Percentiles rank a stretch among this genome's conserved stretches.
phyloP scores from a whole-genome alignment of 2,888 invertebrate genomes.

The Drosophila fungiperda region DNA sequence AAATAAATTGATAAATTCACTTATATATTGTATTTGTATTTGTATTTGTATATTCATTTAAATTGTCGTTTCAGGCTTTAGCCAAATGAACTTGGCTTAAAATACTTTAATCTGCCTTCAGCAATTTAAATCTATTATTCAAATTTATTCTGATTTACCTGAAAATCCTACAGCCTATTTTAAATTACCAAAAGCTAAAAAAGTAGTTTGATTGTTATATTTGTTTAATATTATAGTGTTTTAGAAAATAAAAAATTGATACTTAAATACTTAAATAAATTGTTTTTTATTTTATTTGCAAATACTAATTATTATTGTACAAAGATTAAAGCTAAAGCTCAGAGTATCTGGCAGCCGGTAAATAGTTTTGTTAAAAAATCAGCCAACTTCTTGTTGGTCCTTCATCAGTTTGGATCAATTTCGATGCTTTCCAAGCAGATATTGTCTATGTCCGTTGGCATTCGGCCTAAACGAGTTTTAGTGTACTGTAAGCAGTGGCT shows the following conservation, averaged over 20 bases:
- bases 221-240: background rate
- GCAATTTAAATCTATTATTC: slow-evolving; percentile 25
- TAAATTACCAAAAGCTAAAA: background rate
- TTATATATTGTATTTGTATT: no score
- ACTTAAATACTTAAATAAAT: background rate
- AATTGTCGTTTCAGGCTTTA: background rate
- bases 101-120: slow-evolving; percentile 17
- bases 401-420: slow-evolving; percentile 26
- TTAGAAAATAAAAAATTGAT: background rate
- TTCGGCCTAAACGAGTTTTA: slow-evolving; percentile 17
- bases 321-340: background rate
- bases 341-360: slow-evolving; percentile 9
- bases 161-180: background rate
- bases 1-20: background rate
- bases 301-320: background rate
- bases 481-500: slow-evolving; percentile 1
- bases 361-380: background rate
- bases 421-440: slow-evolving; percentile 8
- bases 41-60: background rate
- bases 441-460: slow-evolving; percentile 40
- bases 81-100: background rate
- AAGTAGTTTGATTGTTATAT: background rate
- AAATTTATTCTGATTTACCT: slow-evolving; percentile 7
- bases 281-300: background rate
- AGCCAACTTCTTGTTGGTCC: background rate